Percentiles rank a stretch among this genome's conserved stretches.
phyloP scores from a whole-genome alignment of 2,797 vertebrate species.

The Picus viridis region DNA sequence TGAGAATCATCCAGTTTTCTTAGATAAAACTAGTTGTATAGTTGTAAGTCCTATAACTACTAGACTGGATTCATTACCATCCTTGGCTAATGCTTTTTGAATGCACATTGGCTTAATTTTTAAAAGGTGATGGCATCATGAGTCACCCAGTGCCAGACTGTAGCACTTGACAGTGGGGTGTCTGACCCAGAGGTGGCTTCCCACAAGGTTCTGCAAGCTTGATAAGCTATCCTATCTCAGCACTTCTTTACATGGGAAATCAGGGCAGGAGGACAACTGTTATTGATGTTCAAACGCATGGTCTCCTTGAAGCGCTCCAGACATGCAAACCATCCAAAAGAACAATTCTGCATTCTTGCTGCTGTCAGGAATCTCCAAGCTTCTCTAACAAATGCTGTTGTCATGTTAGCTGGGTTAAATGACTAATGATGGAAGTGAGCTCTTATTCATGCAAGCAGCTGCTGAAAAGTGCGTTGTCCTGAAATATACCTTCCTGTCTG shows the following conservation, averaged over 20 bases:
- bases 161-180: neutral
- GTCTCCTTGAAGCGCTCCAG: slow-evolving; percentile 48
- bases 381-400: slow-evolving; percentile 70
- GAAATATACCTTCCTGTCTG: slow-evolving; percentile 81
- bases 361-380: slow-evolving; percentile 15
- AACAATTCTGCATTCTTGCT: slow-evolving; percentile 62
- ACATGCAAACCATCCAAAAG: slow-evolving; percentile 30
- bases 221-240: neutral
- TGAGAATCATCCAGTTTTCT: neutral
- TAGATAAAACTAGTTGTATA: neutral
- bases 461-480: slow-evolving; percentile 74
- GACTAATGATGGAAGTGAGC: slow-evolving; percentile 69
- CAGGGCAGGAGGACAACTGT: neutral
- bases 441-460: slow-evolving; percentile 74
- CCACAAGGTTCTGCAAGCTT: neutral
- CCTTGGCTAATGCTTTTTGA: neutral
- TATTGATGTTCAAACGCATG: neutral
- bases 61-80: neutral
- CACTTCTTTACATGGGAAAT: neutral
- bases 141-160: neutral
- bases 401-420: slow-evolving; percentile 66
- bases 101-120: neutral
- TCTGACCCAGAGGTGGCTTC: neutral
- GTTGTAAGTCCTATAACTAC: too few species aligned
- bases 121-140: neutral